A percentile compares a stretch with the other conserved stretches of the same genome.
Evolutionary conservation across 2,797 vertebrate species (phyloP).

Genomic region (Spondyliosoma cantharus): DNA sequence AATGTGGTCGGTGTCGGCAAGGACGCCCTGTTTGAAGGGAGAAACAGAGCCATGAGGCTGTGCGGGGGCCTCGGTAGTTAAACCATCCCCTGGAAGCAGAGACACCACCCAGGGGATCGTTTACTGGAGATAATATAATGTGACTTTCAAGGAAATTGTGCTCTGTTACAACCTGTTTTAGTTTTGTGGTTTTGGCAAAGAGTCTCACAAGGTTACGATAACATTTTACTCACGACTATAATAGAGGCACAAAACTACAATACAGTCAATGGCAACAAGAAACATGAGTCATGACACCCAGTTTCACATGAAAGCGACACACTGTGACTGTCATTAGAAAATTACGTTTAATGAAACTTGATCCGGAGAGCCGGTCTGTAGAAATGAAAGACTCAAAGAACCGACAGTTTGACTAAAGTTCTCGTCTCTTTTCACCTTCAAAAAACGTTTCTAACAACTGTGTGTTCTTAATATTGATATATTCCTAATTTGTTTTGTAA

Average conservation of each 20-base stretch:
- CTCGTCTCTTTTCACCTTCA: neutral
- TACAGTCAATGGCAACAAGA: neutral
- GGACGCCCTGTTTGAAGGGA: constrained; percentile 50
- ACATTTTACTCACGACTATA: constrained; percentile 23
- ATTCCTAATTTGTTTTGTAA: neutral
- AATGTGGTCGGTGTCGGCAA: constrained; percentile 64
- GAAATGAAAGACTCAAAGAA: neutral
- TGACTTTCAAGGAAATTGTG: constrained; percentile 49
- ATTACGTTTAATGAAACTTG: neutral
- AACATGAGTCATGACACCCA: constrained; percentile 4
- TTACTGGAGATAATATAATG: constrained; percentile 56
- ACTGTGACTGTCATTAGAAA: neutral
- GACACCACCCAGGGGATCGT: constrained; percentile 40
- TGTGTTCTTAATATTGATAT: neutral
- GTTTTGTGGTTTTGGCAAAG: constrained; percentile 22
- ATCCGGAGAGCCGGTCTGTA: neutral
- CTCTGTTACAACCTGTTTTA: constrained; percentile 38
- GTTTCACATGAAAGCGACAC: neutral
- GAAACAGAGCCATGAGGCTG: constrained; percentile 51
- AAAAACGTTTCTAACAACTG: neutral
- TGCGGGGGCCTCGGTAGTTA: constrained; percentile 45
- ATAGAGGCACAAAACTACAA: neutral
- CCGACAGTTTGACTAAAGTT: neutral
- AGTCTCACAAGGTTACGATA: constrained; percentile 22
- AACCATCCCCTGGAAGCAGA: constrained; percentile 44